Base-by-base conservation (phyloP, 92 coral and sea anemone genomes). In the Palythoa grandiflora region DNA sequence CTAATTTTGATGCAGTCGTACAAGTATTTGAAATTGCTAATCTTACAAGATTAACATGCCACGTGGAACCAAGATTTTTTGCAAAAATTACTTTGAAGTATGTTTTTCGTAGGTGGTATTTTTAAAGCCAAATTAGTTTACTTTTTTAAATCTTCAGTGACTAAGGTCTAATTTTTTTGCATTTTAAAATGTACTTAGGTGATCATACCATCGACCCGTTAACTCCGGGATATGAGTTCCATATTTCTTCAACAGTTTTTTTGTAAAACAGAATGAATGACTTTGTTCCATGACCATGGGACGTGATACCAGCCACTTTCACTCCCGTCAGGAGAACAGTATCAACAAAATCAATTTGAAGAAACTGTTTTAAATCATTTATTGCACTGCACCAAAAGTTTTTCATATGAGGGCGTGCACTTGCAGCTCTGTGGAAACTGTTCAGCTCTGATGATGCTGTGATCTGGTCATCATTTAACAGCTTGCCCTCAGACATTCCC, bases 381-480 rank as follows among this genome's bases (percentile, higher is more conserved):
- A 68, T 40, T 7, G 73, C 57, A 15, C 44, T 51, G 60, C 86
- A 81, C 86, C 86, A 81, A 48, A 65, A 81, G 17, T 81, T 35
- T 47, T n/a, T 68, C 5, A 37, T 75, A 48, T 65, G 52, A 7
- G 74, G 86, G 3, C 86, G 86, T 0, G 75, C 86, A 21, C 60
- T 66, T 1, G 60, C 75, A 13, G 86, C 86, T 28, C 86, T n/a
- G 61, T 68, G 60, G 52, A 81, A 68, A 44, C 59, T 71, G 17
- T 68, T 81, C 61, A 63, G 35, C 86, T 81, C 75, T 11, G 86
- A 81, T 6, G 86, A 81, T 28, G 75, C 76, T 66, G 75, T 60
- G 48, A 81, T 68, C 86, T 81, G 86, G 36, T 81, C 40, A 44
- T 81, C 38, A 13, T 48, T 68, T 28, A 81, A 21, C 59, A 65